Evolutionary conservation across 2,888 invertebrate species (phyloP), one percentile per base, ranked within the genome.

Genomic region (Lepidocyrtinus sp.): DNA sequence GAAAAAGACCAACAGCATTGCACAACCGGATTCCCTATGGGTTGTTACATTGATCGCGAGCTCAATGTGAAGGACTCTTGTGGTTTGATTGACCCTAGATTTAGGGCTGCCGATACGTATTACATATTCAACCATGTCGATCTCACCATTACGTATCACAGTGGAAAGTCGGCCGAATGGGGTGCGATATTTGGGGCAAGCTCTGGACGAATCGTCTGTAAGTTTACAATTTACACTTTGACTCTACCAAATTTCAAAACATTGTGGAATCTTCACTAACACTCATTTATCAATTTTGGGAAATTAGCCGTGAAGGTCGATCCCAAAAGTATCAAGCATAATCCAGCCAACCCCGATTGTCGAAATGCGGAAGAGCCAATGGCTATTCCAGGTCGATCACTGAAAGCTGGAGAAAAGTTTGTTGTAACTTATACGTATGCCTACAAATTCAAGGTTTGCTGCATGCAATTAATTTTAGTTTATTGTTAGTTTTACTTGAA

Each of bases 101-200:
- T 65, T 15, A 62, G 77, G 19, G 92, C 22, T 1, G 21, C 82
- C 0, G 94, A 95, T 86, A 93, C 93, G 0, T 97, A 95, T 89
- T 99, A 96, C 89, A 90, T 98, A 64, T 98, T 97, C 90, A 99
- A 99, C 90, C 99, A 99, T 89, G 96, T 99, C 59, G 97, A 99
- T 89, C 90, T 99, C 83, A 92, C 92, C 82, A 94, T 99, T 85
- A 95, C 95, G 0, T 99, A 98, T 90, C 98, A 99, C 89, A 96
- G 95, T 87, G 96, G 96, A 1, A 91, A 90, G 19, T 90, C 92
- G 5, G 97, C 97, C 88, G 96, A 97, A 22, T 97, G 95, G 96
- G 97, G 94, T 21, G 91, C 91, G 24, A 91, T 92, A 3, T 93
- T 94, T 86, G 92, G 92, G 64, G 94, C 93, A 46, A 93, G 94